phyloP scores from a whole-genome alignment of 2,888 invertebrate species.

The Litoditis marina region DNA sequence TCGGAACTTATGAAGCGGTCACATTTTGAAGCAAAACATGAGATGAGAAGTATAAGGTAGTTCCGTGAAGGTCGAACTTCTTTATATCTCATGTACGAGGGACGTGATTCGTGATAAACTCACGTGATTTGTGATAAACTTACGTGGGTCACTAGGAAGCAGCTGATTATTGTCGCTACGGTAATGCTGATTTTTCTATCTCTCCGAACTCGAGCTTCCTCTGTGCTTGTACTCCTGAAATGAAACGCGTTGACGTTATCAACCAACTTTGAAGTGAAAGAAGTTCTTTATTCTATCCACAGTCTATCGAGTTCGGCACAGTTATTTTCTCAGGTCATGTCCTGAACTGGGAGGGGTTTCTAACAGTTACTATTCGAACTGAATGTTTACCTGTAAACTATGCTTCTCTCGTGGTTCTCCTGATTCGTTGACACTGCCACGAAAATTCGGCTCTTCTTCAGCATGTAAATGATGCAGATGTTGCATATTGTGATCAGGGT shows the following conservation, averaged over 20 bases:
- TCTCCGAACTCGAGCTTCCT: conserved; percentile 14
- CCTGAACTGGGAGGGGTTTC: not conserved
- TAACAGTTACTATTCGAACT: not conserved
- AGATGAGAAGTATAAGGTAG: not conserved
- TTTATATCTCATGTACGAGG: no score
- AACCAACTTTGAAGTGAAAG: no score
- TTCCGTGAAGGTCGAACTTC: no score
- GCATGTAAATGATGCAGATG: conserved; percentile 11
- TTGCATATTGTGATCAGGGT: conserved; percentile 10
- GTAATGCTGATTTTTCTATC: conserved; percentile 17
- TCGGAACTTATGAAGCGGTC: not conserved
- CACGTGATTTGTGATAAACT: not conserved
- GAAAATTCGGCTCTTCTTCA: conserved; percentile 11
- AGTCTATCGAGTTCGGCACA: no score
- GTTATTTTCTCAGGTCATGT: no score
- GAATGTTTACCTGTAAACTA: not conserved
- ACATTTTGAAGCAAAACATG: not conserved
- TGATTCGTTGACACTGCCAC: not conserved
- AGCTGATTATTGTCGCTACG: conserved; percentile 14
- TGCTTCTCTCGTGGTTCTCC: not conserved
- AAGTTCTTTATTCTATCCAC: no score
- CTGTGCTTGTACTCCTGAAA: conserved; percentile 17
- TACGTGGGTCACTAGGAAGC: conserved; percentile 18
- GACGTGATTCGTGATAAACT: no score
- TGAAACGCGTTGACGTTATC: no score